Base-by-base conservation (phyloP, 1,140 invertebrate genomes). In the Caenorhabditis brenneri region DNA sequence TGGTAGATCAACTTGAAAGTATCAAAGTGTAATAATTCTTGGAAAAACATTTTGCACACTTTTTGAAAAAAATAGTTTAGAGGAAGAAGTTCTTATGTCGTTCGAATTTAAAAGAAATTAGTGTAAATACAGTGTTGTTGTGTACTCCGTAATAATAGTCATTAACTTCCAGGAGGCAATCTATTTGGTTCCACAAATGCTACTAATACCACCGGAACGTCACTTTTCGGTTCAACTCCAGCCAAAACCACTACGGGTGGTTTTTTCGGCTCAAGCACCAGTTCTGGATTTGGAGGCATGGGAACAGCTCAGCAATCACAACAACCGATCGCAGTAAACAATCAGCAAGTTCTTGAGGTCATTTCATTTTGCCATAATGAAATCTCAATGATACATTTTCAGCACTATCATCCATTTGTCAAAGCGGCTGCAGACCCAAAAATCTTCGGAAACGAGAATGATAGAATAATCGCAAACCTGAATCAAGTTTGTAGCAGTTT, bases 351-450 rank as follows among this genome's bases (percentile, higher is more conserved):
- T 31, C 5, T 53, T 24, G 33, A 80, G 79, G 51, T 80, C 22
- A 49, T 16, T 24, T 4, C 15, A n/a, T 80, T 15, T 55, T 22
- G 10, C 29, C 9, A 36, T 31, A 19, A 33, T 80, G 10, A 42
- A 3, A 60, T 74, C 22, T 22, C 49, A 10, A 51, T 31, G 24
- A 22, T 0, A 2, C 39, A 16, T 24, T 81, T 85, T 78, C 69
- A 85, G 84, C 39, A 78, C 6, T 84, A 84, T 33, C 58, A 78
- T 42, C 39, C 84, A 29, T 49, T 86, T 9, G 84, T 86, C 1
- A 49, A 49, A 29, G 86, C 84, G 7, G n/a, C 49, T 7, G 79
- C 42, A 27, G 51, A 69, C 49, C 84, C 84, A 19, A 69, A 86
- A 29, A 39, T 83, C 5, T 84, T 78, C 29, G 69, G 81, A 36